Evolutionary conservation across 2,888 invertebrate species (phyloP), one percentile per base, ranked within the genome.

Genomic region (Phania funesta): DNA sequence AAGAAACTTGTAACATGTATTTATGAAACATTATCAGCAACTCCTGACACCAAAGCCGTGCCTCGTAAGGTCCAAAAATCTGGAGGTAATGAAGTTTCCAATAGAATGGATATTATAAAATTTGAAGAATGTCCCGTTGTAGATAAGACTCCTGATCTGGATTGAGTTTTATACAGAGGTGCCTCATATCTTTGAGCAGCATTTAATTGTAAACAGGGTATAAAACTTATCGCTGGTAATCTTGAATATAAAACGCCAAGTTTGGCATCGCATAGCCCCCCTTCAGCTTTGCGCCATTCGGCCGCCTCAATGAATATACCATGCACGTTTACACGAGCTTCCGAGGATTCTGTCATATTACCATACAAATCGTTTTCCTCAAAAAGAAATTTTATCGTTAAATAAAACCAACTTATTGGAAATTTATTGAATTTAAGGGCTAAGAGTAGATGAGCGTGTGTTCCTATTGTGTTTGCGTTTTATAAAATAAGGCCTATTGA

Each of bases 101-200:
- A 88, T 32, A 95, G 91, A 79, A 97, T 94, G 0, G 96, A 93
- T 50, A 97, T 93, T 35, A 98, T 96, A 89, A 97, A 98, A 92
- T 98, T 98, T 1, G 97, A 98, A 86, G 97, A 97, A 91, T 97
- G 97, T 0, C 98, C 98, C 0, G 97, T 98, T 0, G 97, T 98
- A 7, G 97, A 97, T 13, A 98, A 92, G 0, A 94, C 94, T 48
- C 98, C 98, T 22, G 97, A 96, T 78, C 98, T 93, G 85, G 95
- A 94, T 35, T 96, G 94, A 0, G 98, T 98, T 91, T 97, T 98
- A 91, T 98, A 98, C 13, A 98, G 91, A 0, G 98, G 98, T 20
- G 95, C 93, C 32, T 91, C 90, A 75, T 91, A 91, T 9, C 90
- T 88, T 16, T 82, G 52, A 13, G 76, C 48, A 0, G 84, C 7